A percentile compares a stretch with the other conserved stretches of the same genome.
Conservation (phyloP, 2,888 invertebrate genomes). For the Monopis laevigella region DNA sequence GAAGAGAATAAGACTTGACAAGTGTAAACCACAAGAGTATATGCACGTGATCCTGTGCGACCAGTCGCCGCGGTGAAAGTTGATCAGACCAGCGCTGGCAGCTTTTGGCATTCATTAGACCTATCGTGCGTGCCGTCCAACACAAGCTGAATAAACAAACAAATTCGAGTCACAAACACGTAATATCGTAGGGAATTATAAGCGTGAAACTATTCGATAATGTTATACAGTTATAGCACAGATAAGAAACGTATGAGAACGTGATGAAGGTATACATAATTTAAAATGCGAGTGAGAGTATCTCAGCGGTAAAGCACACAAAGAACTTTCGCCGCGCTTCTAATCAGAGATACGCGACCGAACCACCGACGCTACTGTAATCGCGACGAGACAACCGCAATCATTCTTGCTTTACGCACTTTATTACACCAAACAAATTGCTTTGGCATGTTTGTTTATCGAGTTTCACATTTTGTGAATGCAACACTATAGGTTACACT, state of each 20-base stretch:
- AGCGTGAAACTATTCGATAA: no score
- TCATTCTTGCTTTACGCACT: neutral
- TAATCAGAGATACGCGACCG: slow-evolving; percentile 2
- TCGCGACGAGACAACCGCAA: no score
- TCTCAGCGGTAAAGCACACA: slow-evolving; percentile 6
- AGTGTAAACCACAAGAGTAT: slow-evolving; percentile 4
- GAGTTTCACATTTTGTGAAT: no score
- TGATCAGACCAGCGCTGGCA: slow-evolving; percentile 23
- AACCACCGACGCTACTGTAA: no score
- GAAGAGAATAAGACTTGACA: neutral
- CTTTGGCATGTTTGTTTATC: no score
- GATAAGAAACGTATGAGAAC: no score
- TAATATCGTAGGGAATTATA: no score
- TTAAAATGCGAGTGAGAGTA: slow-evolving; percentile 3
- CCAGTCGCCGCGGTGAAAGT: slow-evolving; percentile 41
- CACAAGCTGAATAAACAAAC: slow-evolving; percentile 3
- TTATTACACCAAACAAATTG: no score
- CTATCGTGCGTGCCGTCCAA: neutral
- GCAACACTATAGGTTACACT: no score
- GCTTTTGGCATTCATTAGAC: slow-evolving; percentile 8
- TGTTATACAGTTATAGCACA: no score
- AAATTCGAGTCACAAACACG: no score
- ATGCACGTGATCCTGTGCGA: slow-evolving; percentile 17
- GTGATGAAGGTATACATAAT: slow-evolving; percentile 1
- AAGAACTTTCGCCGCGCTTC: slow-evolving; percentile 9